Base-by-base conservation (phyloP, 2,888 invertebrate genomes). In the Drosophila histrio region DNA sequence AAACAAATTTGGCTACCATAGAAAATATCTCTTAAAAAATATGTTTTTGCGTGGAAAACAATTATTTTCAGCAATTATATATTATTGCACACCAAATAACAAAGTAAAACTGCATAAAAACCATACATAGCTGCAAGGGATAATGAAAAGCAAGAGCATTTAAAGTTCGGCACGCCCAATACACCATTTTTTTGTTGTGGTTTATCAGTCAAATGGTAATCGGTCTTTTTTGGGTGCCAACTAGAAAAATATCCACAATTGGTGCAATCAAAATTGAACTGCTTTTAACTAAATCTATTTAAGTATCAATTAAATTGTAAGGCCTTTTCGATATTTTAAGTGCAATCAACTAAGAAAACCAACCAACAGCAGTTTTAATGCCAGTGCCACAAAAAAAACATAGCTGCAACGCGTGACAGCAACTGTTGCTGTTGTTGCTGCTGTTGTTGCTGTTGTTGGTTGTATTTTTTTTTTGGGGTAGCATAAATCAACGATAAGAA, bases 401-500 rank as follows among this genome's bases (percentile, higher is more conserved):
- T 47, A 46, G 52, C 61, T 57, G 43, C 50, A 58, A 43, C 43
- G 36, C 1, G 38, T 36, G 8, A 38, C n/a, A 50, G 62, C 22
- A 38, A 44, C 34, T 26, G 54, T 39, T 54, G 32, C 21, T 61
- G 34, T 28, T 49, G 47, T 22, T 30, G 22, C 1, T 30, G 32
- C 11, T 43, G 26, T 13, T 47, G 46, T 6, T 57, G 13, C 5
- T 28, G 34, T 11, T 44, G 11, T 11, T 38, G 22, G 44, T 39
- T 54, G 52, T 28, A n/a, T 54, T 22, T 8, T 28, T 43, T 21
- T 34, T 58, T 62, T 57, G 62, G 71, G 38, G 59, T 60, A 68
- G 68, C 79, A 89, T 85, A 89, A 89, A 85, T 89, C 89, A 89
- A 57, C 72, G 76, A 74, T 79, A 86, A 83, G 81, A 85, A 89